Conservation (phyloP, 2,888 invertebrate genomes). For the Hydroisotoma schaefferi region DNA sequence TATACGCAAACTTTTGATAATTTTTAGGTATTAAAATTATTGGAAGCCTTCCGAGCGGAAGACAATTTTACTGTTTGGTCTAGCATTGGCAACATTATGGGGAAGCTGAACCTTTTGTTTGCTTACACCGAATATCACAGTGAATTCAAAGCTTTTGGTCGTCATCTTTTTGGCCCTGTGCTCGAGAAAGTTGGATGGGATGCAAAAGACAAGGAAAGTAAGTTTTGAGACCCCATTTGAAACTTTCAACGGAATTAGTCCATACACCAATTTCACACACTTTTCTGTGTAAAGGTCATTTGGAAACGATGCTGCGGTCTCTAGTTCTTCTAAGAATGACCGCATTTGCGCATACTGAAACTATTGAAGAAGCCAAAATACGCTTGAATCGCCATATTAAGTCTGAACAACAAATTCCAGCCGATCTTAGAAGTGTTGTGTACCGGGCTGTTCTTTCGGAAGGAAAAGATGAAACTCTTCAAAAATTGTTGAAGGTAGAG, state of each 20-base stretch:
- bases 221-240: slow-evolving; percentile 6
- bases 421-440: slow-evolving; percentile 82
- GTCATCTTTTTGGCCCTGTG: slow-evolving; percentile 69
- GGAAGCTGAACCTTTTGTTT: slow-evolving; percentile 70
- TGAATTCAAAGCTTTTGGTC: slow-evolving; percentile 70
- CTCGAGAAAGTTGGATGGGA: slow-evolving; percentile 80
- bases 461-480: slow-evolving; percentile 67
- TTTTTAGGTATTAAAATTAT: slow-evolving; percentile 69
- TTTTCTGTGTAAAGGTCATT: slow-evolving; percentile 59
- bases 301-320: slow-evolving; percentile 79
- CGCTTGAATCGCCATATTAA: slow-evolving; percentile 64
- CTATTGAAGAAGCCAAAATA: slow-evolving; percentile 70
- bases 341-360: slow-evolving; percentile 72
- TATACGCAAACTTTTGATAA: neutral
- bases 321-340: slow-evolving; percentile 79
- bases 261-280: neutral
- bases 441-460: slow-evolving; percentile 78
- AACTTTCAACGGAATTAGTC: neutral
- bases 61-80: slow-evolving; percentile 93
- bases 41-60: slow-evolving; percentile 79
- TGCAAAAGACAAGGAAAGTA: slow-evolving; percentile 31
- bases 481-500: slow-evolving; percentile 70
- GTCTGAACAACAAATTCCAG: slow-evolving; percentile 63
- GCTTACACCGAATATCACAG: slow-evolving; percentile 74
- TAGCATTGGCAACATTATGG: slow-evolving; percentile 71